Percentiles rank a stretch among this genome's conserved stretches.
Evolutionary conservation across 1,140 invertebrate genomes (phyloP).

Genomic region (Zophobas morio): DNA sequence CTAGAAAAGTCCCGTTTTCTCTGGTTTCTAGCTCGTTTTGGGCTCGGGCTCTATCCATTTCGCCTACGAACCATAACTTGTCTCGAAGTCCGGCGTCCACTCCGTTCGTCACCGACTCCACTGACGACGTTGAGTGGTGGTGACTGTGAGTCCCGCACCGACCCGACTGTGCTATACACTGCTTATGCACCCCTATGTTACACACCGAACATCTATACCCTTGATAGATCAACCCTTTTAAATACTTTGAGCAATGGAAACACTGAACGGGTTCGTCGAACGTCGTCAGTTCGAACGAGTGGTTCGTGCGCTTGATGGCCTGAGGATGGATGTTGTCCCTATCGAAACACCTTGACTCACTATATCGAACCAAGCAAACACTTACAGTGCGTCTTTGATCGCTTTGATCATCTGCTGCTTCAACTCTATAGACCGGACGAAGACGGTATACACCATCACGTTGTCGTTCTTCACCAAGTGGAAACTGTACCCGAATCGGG

Average conservation of each 20-base stretch:
- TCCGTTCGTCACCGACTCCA: conserved; percentile 42
- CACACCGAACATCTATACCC: conserved; percentile 86
- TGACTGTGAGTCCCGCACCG: conserved; percentile 71
- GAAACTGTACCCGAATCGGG: conserved; percentile 87
- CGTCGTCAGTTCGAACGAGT: conserved; percentile 90
- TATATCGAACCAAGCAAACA: conserved; percentile 45
- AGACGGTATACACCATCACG: conserved; percentile 90
- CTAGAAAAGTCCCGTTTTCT: conserved; percentile 90
- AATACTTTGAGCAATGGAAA: conserved; percentile 87
- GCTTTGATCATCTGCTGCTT: conserved; percentile 94
- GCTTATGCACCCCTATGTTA: conserved; percentile 81
- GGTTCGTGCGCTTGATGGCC: conserved; percentile 83
- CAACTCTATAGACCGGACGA: conserved; percentile 89
- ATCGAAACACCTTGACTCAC: conserved; percentile 52
- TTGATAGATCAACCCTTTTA: conserved; percentile 89
- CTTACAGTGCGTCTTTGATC: conserved; percentile 91
- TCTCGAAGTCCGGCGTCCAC: conserved; percentile 52
- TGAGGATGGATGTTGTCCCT: conserved; percentile 92
- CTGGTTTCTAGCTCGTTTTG: conserved; percentile 83
- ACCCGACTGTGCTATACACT: conserved; percentile 82
- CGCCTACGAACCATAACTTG: conserved; percentile 81
- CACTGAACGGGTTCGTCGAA: conserved; percentile 88
- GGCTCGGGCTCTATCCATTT: conserved; percentile 89
- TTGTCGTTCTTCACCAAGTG: conserved; percentile 87
- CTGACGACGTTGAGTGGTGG: conserved; percentile 17